Percentiles rank a stretch among this genome's conserved stretches.
These are phyloP conservation scores for Danio tinwini DNA, from an alignment of 2,797 vertebrate species.

Conservation along the genomic window DNA sequence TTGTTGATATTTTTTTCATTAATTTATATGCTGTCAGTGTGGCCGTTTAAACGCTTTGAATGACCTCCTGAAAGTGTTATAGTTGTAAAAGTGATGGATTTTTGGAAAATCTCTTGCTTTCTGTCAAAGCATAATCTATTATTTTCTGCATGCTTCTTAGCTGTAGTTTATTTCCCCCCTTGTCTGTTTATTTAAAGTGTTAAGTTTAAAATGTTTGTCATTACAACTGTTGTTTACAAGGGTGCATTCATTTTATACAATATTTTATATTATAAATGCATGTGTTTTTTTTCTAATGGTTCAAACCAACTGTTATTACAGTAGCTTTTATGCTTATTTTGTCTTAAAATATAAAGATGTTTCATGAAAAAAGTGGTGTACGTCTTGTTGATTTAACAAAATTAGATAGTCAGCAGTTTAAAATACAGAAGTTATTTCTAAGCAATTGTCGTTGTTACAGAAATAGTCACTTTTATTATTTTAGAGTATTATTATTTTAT, in stretches of 20 bases:
- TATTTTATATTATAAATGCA: conserved; percentile 18
- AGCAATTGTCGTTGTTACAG: too few species aligned
- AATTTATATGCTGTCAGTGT: conserved; percentile 21
- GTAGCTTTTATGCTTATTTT: conserved; percentile 2
- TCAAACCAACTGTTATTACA: background rate
- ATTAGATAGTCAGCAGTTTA: too few species aligned
- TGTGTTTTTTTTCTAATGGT: background rate
- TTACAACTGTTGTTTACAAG: background rate
- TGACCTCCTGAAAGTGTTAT: background rate
- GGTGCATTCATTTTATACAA: background rate
- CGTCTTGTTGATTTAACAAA: background rate
- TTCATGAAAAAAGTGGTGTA: conserved; percentile 10
- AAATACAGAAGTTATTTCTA: too few species aligned
- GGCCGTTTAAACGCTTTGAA: background rate
- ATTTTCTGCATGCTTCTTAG: conserved; percentile 19
- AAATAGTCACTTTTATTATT: too few species aligned
- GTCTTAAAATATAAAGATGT: background rate
- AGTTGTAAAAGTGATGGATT: conserved; percentile 2
- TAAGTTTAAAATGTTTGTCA: background rate
- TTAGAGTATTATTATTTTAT: too few species aligned
- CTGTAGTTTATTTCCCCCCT: background rate
- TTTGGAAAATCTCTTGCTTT: background rate
- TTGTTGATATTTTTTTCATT: conserved; percentile 6
- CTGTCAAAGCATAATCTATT: background rate
- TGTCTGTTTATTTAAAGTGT: conserved; percentile 15